Conservation (phyloP, 2,113 vertebrate genomes). For the Brienomyrus longianalis region DNA sequence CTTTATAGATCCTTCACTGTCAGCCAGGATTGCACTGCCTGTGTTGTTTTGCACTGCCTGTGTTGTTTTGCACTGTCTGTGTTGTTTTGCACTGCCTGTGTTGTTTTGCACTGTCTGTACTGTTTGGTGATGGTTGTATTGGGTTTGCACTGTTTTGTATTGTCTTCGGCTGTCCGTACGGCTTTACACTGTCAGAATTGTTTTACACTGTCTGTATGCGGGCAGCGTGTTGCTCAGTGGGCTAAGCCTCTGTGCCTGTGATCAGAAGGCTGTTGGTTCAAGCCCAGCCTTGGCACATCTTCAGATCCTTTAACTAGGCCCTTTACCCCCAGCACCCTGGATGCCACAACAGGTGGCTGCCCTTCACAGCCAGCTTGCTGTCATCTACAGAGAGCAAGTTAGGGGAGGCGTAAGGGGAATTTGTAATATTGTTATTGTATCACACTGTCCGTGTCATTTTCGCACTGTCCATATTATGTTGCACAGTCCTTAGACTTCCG, state of each 20-base stretch:
- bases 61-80: neutral
- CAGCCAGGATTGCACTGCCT: neutral
- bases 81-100: neutral
- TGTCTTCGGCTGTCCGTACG: neutral
- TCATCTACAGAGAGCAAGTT: no score
- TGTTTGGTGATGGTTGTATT: neutral
- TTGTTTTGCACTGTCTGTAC: neutral
- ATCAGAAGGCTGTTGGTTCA: no score
- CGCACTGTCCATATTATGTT: neutral
- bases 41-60: neutral
- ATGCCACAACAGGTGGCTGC: no score
- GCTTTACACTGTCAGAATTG: neutral
- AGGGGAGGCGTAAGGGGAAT: no score
- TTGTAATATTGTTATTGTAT: neutral
- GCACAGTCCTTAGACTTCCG: neutral
- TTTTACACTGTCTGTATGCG: neutral
- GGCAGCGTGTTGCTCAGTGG: no score
- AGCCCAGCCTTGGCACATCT: no score
- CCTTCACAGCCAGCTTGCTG: no score
- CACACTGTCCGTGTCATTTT: neutral
- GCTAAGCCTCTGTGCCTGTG: no score
- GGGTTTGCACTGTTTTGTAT: neutral
- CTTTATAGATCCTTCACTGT: neutral
- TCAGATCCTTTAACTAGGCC: no score
- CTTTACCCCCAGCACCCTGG: no score